These are phyloP conservation scores for Scyliorhinus canicula DNA, from an alignment of 2,797 vertebrate genomes.

Conservation along the genomic window DNA sequence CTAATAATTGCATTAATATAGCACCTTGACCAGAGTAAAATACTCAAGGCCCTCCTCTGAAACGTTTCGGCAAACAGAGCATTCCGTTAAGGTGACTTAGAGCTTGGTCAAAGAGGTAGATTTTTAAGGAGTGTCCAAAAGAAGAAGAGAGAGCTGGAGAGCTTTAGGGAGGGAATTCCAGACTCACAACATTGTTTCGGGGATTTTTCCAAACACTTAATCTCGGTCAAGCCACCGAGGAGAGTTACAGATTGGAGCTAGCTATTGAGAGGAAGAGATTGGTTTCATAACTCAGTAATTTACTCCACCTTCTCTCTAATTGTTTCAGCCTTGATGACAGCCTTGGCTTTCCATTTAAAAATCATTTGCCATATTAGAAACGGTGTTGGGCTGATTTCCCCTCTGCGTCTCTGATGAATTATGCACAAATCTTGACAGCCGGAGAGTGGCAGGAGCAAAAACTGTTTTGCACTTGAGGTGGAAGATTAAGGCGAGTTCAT, in stretches of 20 bases:
- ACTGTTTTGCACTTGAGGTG: neutral
- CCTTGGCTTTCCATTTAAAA: neutral
- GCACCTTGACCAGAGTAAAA: neutral
- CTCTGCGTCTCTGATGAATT: neutral
- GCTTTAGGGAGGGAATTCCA: neutral
- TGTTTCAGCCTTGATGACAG: neutral
- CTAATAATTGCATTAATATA: neutral
- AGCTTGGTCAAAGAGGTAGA: neutral
- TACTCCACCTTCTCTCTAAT: neutral
- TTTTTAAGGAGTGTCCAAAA: neutral
- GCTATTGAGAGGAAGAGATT: neutral
- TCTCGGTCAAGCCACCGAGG: neutral
- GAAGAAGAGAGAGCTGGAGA: neutral
- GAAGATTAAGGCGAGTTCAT: neutral
- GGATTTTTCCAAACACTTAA: neutral
- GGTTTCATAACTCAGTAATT: neutral
- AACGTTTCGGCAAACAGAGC: neutral
- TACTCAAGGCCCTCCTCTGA: neutral
- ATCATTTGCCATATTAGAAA: neutral
- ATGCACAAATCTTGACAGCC: neutral
- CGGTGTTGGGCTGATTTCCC: neutral
- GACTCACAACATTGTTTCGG: neutral
- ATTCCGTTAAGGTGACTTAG: neutral
- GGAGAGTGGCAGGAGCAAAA: neutral
- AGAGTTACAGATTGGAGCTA: neutral